Conservation (phyloP, 2,797 vertebrate species). For the Cirrhinus mrigala region DNA sequence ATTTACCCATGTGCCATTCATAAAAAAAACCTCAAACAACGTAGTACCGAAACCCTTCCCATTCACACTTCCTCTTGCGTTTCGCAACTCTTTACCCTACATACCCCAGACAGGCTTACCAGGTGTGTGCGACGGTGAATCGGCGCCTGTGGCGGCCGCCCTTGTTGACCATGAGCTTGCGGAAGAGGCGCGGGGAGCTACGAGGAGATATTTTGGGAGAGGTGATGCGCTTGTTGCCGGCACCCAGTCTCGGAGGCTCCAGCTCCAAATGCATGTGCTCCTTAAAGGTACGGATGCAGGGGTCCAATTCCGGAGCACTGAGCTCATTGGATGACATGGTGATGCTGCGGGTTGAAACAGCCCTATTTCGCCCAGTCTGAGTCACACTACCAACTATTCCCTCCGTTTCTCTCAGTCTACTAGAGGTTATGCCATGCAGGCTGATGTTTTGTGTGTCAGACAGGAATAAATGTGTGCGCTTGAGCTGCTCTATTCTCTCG, state of each 20-base stretch:
- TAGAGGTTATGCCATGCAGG: slow-evolving; percentile 56
- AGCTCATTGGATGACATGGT: slow-evolving; percentile 90
- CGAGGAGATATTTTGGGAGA: slow-evolving; percentile 96
- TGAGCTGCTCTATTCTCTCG: slow-evolving; percentile 40
- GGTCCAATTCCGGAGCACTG: slow-evolving; percentile 84
- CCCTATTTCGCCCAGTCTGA: slow-evolving; percentile 34
- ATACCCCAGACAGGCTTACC: slow-evolving; percentile 82
- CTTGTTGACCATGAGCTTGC: slow-evolving; percentile 98
- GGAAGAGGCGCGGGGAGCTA: slow-evolving; percentile 94
- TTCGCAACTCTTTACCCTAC: slow-evolving; percentile 60
- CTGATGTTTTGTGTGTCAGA: slow-evolving; percentile 46
- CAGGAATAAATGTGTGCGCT: slow-evolving; percentile 43
- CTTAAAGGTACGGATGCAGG: slow-evolving; percentile 96
- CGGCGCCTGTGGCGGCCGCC: slow-evolving; percentile 95
- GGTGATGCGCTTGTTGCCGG: slow-evolving; percentile 83
- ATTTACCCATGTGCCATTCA: slow-evolving; percentile 23
- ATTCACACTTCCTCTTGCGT: slow-evolving; percentile 44
- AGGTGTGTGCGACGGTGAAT: slow-evolving; percentile 98
- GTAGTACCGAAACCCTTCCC: background rate
- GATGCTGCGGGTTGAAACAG: slow-evolving; percentile 49
- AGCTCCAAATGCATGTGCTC: slow-evolving; percentile 99
- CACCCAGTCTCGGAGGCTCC: slow-evolving; percentile 88
- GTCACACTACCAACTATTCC: slow-evolving; percentile 48
- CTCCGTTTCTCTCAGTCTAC: slow-evolving; percentile 29
- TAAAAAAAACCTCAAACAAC: slow-evolving; percentile 3